Percentiles rank a stretch among this genome's conserved stretches.
phyloP scores from a whole-genome alignment of 92 coral and sea anemone genomes.

The Porites evermanni region DNA sequence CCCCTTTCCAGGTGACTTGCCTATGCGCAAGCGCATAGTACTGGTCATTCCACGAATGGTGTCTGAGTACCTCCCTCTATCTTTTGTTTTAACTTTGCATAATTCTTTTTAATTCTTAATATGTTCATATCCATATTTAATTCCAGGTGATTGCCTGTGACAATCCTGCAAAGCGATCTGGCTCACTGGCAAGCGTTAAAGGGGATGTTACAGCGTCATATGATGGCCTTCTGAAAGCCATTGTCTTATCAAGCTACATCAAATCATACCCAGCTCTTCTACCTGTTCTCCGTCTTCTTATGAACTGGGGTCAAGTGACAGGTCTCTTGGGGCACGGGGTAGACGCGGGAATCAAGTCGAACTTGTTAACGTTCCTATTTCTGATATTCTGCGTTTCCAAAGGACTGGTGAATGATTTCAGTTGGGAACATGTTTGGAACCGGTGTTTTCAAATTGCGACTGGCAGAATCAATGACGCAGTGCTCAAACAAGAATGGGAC shows the following conservation, averaged over 20 bases:
- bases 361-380: conserved; percentile 77
- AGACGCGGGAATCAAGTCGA: conserved; percentile 77
- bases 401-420: conserved; percentile 57
- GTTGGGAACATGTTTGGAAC: conserved; percentile 47
- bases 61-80: too few relatives aligned
- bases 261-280: conserved; percentile 84
- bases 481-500: conserved; percentile 50
- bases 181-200: conserved; percentile 52
- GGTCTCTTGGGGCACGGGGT: conserved; percentile 88
- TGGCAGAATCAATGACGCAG: conserved; percentile 47
- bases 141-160: conserved; percentile 69
- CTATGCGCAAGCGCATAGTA: too few relatives aligned
- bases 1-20: too few relatives aligned
- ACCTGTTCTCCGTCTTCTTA: conserved; percentile 86
- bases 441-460: conserved; percentile 51
- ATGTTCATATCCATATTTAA: background rate
- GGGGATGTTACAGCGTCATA: conserved; percentile 86
- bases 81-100: too few relatives aligned
- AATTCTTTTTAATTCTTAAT: too few relatives aligned
- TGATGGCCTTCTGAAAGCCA: conserved; percentile 91
- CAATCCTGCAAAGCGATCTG: conserved; percentile 53
- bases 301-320: conserved; percentile 89
- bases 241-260: conserved; percentile 77
- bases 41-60: too few relatives aligned
- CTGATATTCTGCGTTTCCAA: conserved; percentile 73